Conservation (phyloP, 2,888 invertebrate genomes). For the Heliconius aoede region DNA sequence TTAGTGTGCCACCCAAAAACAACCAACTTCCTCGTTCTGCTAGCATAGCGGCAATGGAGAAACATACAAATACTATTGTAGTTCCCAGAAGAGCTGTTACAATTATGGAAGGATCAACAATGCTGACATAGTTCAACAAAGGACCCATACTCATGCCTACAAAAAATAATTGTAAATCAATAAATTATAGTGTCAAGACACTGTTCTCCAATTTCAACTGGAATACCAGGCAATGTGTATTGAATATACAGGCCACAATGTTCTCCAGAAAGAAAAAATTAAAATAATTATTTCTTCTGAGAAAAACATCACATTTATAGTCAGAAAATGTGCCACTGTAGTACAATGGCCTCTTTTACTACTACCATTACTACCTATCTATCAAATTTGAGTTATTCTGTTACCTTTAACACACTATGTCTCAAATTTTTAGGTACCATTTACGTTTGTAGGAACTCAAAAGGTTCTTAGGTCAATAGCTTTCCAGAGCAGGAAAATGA, state of each 20-base stretch:
- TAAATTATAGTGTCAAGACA: not conserved
- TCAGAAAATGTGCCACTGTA: no score
- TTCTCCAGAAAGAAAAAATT: not conserved
- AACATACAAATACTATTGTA: conserved; percentile 94
- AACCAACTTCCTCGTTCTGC: conserved; percentile 94
- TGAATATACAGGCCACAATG: no score
- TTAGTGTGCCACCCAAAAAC: conserved; percentile 94
- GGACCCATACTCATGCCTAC: conserved; percentile 94
- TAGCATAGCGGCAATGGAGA: conserved; percentile 93
- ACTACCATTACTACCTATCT: not conserved
- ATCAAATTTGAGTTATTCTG: not conserved
- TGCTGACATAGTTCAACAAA: conserved; percentile 90
- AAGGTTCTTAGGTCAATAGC: no score
- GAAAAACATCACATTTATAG: no score
- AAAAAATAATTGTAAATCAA: conserved; percentile 50
- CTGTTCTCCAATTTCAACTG: no score
- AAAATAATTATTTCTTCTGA: not conserved
- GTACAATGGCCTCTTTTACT: not conserved
- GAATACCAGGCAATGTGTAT: no score
- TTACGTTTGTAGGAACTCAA: no score
- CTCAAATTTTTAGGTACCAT: not conserved
- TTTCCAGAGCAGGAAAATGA: conserved; percentile 1
- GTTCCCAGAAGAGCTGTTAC: conserved; percentile 94
- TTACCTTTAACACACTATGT: not conserved
- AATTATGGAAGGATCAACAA: conserved; percentile 93